phyloP scores from a whole-genome alignment of 2,888 invertebrate genomes.

The Blastobasis adustella region DNA sequence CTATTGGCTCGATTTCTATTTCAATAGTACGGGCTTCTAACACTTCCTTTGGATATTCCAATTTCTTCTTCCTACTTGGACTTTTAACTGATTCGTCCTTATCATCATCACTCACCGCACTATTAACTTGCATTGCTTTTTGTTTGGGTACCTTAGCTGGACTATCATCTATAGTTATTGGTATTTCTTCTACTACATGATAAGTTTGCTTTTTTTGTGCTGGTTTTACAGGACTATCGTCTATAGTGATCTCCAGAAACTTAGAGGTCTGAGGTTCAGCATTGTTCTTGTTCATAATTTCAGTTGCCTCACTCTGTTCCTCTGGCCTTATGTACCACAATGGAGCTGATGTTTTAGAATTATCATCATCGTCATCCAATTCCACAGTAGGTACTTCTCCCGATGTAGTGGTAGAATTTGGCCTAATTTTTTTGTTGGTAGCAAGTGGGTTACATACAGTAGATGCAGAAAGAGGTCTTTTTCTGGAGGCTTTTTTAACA shows the following conservation, averaged over 20 bases:
- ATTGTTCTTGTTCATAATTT: slow-evolving; percentile 44
- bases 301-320: slow-evolving; percentile 24
- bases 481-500: slow-evolving; percentile 33
- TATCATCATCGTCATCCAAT: slow-evolving; percentile 52
- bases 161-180: slow-evolving; percentile 61
- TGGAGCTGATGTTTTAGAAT: slow-evolving; percentile 18
- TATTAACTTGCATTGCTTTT: not conserved
- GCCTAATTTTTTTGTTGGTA: slow-evolving; percentile 13
- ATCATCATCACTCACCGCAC: slow-evolving; percentile 15
- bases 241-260: slow-evolving; percentile 59
- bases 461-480: slow-evolving; percentile 2
- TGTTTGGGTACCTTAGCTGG: slow-evolving; percentile 36
- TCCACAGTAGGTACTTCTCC: slow-evolving; percentile 43
- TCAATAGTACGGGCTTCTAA: slow-evolving; percentile 28
- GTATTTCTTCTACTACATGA: slow-evolving; percentile 36
- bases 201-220: slow-evolving; percentile 24
- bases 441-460: slow-evolving; percentile 11
- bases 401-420: slow-evolving; percentile 10
- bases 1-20: slow-evolving; percentile 39
- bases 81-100: slow-evolving; percentile 27
- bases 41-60: slow-evolving; percentile 39
- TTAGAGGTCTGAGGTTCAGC: slow-evolving; percentile 40
- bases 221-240: slow-evolving; percentile 59
- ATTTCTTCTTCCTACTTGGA: slow-evolving; percentile 53
- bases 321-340: slow-evolving; percentile 65